A percentile compares a stretch with the other conserved stretches of the same genome.
Evolutionary conservation across 1,140 invertebrate genomes (phyloP).

Genomic region (Saccostrea glomerata): DNA sequence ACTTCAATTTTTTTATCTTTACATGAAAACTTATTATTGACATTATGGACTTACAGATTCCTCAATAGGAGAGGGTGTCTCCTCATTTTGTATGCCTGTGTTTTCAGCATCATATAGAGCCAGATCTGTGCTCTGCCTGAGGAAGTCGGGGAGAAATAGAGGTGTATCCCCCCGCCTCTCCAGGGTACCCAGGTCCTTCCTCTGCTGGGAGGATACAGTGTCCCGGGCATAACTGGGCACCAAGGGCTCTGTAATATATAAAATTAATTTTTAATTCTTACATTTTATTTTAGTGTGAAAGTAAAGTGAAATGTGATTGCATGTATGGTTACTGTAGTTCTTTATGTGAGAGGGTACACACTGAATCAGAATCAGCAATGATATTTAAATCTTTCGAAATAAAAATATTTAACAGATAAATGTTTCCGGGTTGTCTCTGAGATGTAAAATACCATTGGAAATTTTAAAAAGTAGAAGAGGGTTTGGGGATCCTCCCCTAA

Average conservation of each 20-base stretch:
- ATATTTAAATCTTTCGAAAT: too few species aligned
- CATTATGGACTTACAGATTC: conserved; percentile 17
- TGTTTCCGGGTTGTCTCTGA: too few species aligned
- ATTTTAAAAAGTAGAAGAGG: too few species aligned
- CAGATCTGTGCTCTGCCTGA: conserved; percentile 42
- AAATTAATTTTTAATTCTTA: neutral
- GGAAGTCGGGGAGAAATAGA: neutral
- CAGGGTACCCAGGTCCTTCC: conserved; percentile 9
- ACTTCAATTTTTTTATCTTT: too few species aligned
- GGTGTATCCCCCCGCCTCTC: neutral
- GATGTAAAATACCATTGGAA: too few species aligned
- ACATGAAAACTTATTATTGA: neutral
- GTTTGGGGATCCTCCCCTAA: too few species aligned
- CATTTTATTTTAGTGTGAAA: too few species aligned
- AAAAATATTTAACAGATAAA: too few species aligned
- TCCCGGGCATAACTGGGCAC: conserved; percentile 73
- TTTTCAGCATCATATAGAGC: neutral
- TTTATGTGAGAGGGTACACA: too few species aligned
- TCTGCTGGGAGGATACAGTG: conserved; percentile 70
- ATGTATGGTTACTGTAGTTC: too few species aligned
- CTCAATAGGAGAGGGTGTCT: conserved; percentile 27
- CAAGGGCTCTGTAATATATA: conserved; percentile 59
- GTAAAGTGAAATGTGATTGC: too few species aligned
- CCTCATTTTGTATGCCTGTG: neutral
- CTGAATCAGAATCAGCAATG: too few species aligned